Evolutionary conservation across 1,140 invertebrate genomes (phyloP).

Genomic region (Diorhabda sublineata): DNA sequence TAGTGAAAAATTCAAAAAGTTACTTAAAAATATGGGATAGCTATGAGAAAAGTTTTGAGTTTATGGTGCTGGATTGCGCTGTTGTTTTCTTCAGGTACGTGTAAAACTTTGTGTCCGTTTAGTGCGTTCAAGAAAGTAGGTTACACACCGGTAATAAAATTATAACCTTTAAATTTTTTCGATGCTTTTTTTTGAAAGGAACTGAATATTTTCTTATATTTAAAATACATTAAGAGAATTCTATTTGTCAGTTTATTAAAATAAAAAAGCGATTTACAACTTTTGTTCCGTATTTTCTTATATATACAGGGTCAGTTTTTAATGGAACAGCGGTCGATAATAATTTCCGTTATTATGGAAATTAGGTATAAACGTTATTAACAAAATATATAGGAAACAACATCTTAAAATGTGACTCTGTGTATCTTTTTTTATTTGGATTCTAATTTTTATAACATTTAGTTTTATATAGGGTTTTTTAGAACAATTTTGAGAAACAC

Average conservation of each 20-base stretch:
- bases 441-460: no score
- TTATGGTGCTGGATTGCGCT: conserved; percentile 34
- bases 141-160: conserved; percentile 17
- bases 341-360: neutral
- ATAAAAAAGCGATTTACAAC: no score
- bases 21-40: conserved; percentile 32
- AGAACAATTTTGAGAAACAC: no score
- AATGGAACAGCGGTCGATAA: neutral
- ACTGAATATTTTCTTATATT: no score
- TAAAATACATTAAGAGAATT: no score
- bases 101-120: neutral
- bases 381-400: no score
- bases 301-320: neutral
- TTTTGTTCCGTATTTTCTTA: neutral
- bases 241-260: no score
- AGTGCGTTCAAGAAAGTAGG: conserved; percentile 1
- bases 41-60: conserved; percentile 28
- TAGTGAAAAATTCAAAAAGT: conserved; percentile 19
- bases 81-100: conserved; percentile 19
- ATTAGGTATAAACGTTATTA: no score
- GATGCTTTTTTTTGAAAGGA: neutral
- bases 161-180: conserved; percentile 19
- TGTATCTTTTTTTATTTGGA: no score
- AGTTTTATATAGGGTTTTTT: no score
- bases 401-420: no score